Base-by-base conservation (phyloP, 2,113 vertebrate species). In the Catharus minimus region DNA sequence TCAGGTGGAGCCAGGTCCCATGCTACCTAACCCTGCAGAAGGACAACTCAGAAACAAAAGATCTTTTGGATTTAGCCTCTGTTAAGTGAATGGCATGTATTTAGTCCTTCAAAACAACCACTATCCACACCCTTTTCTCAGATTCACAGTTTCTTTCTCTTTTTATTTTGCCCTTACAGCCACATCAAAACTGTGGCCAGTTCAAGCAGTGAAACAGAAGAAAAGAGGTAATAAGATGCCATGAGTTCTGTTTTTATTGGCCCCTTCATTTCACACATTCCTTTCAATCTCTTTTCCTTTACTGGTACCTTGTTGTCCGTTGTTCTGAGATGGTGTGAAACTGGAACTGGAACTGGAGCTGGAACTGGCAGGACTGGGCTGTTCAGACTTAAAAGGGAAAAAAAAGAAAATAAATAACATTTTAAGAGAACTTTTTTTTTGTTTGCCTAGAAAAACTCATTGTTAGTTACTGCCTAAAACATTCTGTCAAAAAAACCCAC, bases 311-410 rank as follows among this genome's bases (percentile, higher is more conserved):
- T 99, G 99, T 78, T 99, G 99, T 82, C 98, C 97, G 97, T 66
- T 96, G 96, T 98, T 99, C 91, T 98, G 98, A 90, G 98, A 97
- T 10, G 98, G 98, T 68, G 98, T 97, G 94, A 99, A 99, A 95
- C 98, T 98, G 93, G 98, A 99, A 90, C 98, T 98, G 92, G 99
- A 99, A 74, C 98, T 98, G 92, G 98, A 98, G 72, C 98, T 99
- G 92, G 99, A 99, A 92, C 98, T 99, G 95, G 98, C 98, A 80
- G 99, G 99, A 96, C 99, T 99, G 92, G 98, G 99, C 93, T 99
- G 99, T 93, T 99, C 98, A 6, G 98, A 99, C 98, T 99, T 93
- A 7, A 93, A 92, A 92, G 80, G 44, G 80, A 84, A 95, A 93
- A 86, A 88, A 55, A 83, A 82, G 15, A 62, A 95, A 67, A 82